These are phyloP conservation scores for Hydrotaea cyrtoneurina DNA, from an alignment of 2,888 invertebrate genomes.

Conservation along the genomic window DNA sequence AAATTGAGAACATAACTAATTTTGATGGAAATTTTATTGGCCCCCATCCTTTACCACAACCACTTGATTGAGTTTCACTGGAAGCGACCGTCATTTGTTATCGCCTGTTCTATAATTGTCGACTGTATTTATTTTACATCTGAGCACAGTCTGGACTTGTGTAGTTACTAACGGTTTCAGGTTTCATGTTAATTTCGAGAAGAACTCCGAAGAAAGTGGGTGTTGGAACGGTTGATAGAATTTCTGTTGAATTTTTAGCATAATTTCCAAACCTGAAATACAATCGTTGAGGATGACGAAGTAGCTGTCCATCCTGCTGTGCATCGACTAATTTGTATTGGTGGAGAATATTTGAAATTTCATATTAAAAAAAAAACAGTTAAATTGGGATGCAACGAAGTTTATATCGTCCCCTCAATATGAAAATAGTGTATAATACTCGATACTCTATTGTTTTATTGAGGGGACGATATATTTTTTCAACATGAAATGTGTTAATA, in stretches of 20 bases:
- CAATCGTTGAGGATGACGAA: neutral
- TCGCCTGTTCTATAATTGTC: neutral
- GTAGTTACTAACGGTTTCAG: neutral
- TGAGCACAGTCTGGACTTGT: neutral
- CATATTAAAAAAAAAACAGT: no score
- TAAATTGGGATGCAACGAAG: no score
- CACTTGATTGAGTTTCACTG: neutral
- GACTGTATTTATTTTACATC: neutral
- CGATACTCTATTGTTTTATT: no score
- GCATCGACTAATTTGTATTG: constrained; percentile 1
- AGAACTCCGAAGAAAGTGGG: neutral
- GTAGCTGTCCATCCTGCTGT: constrained; percentile 31
- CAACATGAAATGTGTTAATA: no score
- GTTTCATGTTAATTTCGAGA: neutral
- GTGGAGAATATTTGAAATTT: no score
- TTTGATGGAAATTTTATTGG: neutral
- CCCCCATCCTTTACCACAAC: no score
- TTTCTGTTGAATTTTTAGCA: neutral
- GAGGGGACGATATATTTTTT: no score
- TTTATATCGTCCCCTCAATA: no score
- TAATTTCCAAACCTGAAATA: neutral
- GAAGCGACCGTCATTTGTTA: neutral
- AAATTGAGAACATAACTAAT: neutral
- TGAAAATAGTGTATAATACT: no score
- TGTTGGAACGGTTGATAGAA: neutral